phyloP scores from a whole-genome alignment of 1,140 invertebrate genomes.

The Polypedilum vanderplanki region DNA sequence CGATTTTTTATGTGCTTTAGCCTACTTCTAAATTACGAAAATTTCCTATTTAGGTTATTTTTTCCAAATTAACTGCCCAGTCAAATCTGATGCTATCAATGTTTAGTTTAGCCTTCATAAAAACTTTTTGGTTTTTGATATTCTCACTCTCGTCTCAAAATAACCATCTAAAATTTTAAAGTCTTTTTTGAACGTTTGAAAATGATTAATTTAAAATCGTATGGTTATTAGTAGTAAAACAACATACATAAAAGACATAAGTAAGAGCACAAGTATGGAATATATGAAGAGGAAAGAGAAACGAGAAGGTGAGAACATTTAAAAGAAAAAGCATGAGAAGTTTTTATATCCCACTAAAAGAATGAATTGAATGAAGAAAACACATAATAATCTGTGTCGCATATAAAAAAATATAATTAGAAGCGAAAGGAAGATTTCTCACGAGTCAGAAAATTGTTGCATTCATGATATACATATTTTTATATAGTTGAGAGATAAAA shows the following conservation, averaged over 20 bases:
- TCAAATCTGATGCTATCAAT: too few species aligned
- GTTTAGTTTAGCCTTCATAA: too few species aligned
- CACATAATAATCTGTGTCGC: conserved; percentile 1
- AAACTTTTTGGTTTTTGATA: too few species aligned
- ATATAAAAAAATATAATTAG: neutral
- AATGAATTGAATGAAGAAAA: neutral
- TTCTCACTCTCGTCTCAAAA: too few species aligned
- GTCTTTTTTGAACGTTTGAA: too few species aligned
- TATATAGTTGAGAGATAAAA: neutral
- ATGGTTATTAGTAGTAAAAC: neutral
- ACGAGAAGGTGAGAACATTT: conserved; percentile 11
- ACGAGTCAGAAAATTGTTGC: neutral
- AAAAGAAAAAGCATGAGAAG: neutral
- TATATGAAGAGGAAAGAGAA: too few species aligned
- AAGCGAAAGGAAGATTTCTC: neutral
- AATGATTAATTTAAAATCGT: too few species aligned
- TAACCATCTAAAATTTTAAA: too few species aligned
- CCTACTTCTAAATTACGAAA: too few species aligned
- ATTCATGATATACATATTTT: neutral
- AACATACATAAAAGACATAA: neutral
- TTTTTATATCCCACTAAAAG: conserved; percentile 4
- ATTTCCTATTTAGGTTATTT: too few species aligned
- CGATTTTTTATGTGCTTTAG: too few species aligned
- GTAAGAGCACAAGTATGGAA: neutral
- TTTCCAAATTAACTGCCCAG: too few species aligned